These are phyloP conservation scores for Polia nebulosa DNA, from an alignment of 2,888 invertebrate genomes.

Conservation along the genomic window DNA sequence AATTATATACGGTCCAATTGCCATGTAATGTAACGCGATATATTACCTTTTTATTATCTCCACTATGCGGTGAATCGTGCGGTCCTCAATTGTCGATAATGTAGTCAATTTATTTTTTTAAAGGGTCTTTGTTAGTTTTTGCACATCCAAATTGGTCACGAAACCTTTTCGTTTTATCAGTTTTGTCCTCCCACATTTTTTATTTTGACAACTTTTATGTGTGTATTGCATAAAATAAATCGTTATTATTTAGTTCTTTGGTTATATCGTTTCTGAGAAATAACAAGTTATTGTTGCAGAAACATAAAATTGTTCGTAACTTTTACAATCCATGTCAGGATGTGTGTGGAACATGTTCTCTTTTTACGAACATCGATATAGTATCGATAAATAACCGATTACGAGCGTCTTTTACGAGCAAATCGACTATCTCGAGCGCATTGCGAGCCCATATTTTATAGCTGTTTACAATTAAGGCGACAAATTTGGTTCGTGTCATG, in stretches of 20 bases:
- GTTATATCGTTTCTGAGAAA: conserved; percentile 46
- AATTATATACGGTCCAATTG: conserved; percentile 69
- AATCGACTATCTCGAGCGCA: conserved; percentile 68
- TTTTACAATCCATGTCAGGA: conserved; percentile 55
- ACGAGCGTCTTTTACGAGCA: conserved; percentile 73
- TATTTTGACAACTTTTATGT: conserved; percentile 35
- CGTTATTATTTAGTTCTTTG: conserved; percentile 30
- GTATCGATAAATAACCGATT: conserved; percentile 66
- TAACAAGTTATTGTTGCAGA: conserved; percentile 48
- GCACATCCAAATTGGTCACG: conserved; percentile 28
- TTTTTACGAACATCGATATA: conserved; percentile 66
- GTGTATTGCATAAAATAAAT: conserved; percentile 13
- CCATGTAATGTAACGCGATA: conserved; percentile 60
- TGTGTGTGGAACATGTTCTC: conserved; percentile 51
- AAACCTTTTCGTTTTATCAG: conserved; percentile 25
- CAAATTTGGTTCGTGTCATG: conserved; percentile 69
- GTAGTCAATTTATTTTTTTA: conserved; percentile 31
- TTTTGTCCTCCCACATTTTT: conserved; percentile 19
- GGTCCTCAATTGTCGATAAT: conserved; percentile 27
- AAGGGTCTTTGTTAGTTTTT: conserved; percentile 38
- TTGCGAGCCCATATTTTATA: conserved; percentile 71
- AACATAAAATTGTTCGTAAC: conserved; percentile 61
- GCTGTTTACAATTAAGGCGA: conserved; percentile 74
- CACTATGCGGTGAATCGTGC: conserved; percentile 35
- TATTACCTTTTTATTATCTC: conserved; percentile 42